phyloP scores from a whole-genome alignment of 2,113 vertebrate species.

The Thermophis baileyi region DNA sequence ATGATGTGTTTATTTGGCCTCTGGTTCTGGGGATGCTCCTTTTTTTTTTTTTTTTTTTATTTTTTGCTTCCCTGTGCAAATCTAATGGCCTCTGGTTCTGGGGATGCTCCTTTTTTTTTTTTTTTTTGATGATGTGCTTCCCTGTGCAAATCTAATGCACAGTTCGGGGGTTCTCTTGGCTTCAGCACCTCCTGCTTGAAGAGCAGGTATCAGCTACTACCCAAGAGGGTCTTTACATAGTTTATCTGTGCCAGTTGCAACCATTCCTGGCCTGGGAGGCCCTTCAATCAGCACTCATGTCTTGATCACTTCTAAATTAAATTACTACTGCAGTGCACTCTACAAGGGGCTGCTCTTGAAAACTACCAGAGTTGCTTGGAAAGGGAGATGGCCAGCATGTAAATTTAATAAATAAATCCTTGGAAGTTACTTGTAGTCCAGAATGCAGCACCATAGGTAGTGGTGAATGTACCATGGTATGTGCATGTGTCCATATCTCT shows the following conservation, averaged over 20 bases:
- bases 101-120: not conserved
- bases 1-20: not conserved
- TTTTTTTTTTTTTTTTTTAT: no score
- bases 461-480: no score
- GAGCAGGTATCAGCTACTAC: not conserved
- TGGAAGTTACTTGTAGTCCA: no score
- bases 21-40: not conserved
- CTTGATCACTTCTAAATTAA: not conserved
- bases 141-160: not conserved
- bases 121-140: not conserved
- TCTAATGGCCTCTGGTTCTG: not conserved
- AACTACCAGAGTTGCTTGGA: not conserved
- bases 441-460: no score
- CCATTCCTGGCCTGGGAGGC: not conserved
- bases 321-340: not conserved
- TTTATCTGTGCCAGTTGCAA: not conserved
- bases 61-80: not conserved
- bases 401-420: no score
- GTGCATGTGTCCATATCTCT: no score
- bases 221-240: not conserved
- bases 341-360: not conserved
- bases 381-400: no score
- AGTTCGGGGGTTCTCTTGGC: not conserved
- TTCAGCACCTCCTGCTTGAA: not conserved
- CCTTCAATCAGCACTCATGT: not conserved